phyloP scores from a whole-genome alignment of 2,797 vertebrate genomes.

The Sebastes itinus region DNA sequence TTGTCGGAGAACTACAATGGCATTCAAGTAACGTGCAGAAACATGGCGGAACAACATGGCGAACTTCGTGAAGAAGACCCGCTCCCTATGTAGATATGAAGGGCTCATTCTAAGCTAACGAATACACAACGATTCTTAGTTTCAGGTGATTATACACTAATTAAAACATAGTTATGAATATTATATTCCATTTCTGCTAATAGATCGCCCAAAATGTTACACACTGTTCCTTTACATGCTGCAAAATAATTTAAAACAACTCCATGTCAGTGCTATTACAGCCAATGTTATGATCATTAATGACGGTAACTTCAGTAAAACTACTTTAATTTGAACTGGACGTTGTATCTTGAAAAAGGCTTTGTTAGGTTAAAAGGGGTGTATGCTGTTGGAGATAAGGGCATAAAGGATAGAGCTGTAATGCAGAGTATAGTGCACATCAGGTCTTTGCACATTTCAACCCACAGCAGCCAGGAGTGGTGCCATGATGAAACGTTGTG shows the following conservation, averaged over 20 bases:
- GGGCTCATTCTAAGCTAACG: no score
- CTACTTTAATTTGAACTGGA: background rate
- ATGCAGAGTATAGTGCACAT: background rate
- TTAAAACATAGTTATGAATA: no score
- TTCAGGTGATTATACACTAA: no score
- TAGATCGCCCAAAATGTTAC: no score
- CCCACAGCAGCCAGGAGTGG: background rate
- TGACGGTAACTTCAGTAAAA: background rate
- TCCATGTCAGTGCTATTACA: background rate
- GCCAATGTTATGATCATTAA: background rate
- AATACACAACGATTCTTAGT: no score
- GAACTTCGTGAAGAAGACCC: no score
- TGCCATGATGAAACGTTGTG: background rate
- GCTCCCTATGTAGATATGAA: no score
- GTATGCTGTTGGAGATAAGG: background rate
- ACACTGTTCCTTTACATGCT: background rate
- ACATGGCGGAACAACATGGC: no score
- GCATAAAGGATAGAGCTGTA: background rate
- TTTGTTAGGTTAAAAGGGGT: background rate
- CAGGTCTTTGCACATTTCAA: background rate
- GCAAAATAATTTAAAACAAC: background rate
- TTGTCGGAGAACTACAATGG: no score
- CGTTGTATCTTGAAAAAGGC: background rate
- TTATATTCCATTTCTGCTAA: no score
- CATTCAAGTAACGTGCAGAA: no score